Evolutionary conservation across 2,797 vertebrate species (phyloP), one percentile per base, ranked within the genome.

Genomic region (Ibycter americanus): DNA sequence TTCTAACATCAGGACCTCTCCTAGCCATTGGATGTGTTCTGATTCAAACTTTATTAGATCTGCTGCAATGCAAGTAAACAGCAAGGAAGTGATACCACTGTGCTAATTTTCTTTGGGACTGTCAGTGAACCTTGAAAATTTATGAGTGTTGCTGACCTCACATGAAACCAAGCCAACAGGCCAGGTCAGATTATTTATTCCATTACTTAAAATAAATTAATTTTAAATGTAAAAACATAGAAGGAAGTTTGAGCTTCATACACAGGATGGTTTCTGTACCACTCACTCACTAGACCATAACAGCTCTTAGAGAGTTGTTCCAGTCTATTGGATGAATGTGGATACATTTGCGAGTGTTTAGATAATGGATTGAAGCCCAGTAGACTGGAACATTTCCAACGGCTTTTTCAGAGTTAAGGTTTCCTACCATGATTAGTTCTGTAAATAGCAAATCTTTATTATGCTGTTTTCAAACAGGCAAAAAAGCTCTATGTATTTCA

Each of bases 281-380:
- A 38, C 51, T 94, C 66, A 55, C 52, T 87, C 31, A 15, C n/a
- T 71, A 52, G 91, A 91, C 68, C 77, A 6, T 86, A 88, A 63
- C 73, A 91, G 51, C 55, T 87, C 77, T 86, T 93, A 0, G 0
- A 32, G 78, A 90, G 90, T 70, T 93, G 76, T 96, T 96, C 84
- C 0, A 2, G 72, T 96, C 89, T 77, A 3, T 66, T 87, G 80
- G 52, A 73, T 86, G 56, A 74, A 52, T 65, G 56, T 80, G 52
- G 82, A 77, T 90, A 73, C 76, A 74, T 96, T 95, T 96, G 82
- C 4, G 49, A 94, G 65, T 95, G 89, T 96, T 97, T 95, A 96
- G 84, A 93, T 96, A 97, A 90, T 90, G 90, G 87, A 93, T 93
- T 91, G 65, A 91, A 97, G n/a, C 54, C 62, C 46, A 66, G 31